Conservation (phyloP, 53 echinoderm and acorn worm species). For the Temnopleurus reevesii region DNA sequence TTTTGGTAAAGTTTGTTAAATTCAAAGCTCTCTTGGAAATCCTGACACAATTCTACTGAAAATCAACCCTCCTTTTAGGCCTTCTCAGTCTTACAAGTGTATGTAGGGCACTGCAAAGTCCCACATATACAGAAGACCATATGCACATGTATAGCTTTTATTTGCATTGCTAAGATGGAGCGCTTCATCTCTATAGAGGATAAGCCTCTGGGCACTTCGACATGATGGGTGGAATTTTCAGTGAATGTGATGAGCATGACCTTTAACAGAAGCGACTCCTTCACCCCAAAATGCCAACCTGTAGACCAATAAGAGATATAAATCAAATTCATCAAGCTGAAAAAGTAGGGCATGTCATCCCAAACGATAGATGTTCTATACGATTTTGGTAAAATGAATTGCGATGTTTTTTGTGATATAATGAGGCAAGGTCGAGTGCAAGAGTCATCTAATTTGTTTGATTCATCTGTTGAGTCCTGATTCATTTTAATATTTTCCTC, state of each 20-base stretch:
- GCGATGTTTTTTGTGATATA: too few relatives aligned
- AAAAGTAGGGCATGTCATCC: background rate
- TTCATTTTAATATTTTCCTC: too few relatives aligned
- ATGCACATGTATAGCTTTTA: background rate
- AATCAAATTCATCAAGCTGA: conserved; percentile 36
- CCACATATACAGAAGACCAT: background rate
- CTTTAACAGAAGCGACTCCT: conserved; percentile 20
- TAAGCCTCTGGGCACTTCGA: background rate
- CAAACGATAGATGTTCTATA: too few relatives aligned
- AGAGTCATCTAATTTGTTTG: too few relatives aligned
- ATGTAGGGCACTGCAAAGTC: background rate
- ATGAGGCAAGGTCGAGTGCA: too few relatives aligned
- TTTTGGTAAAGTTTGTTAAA: background rate
- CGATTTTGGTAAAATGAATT: too few relatives aligned
- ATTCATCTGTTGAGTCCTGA: too few relatives aligned
- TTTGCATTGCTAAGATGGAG: background rate
- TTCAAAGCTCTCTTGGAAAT: too few relatives aligned
- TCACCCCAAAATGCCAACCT: background rate
- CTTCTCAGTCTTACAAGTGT: background rate
- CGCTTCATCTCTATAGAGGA: background rate
- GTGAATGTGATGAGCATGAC: conserved; percentile 15
- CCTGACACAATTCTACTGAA: too few relatives aligned
- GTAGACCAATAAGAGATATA: background rate
- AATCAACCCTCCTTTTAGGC: background rate
- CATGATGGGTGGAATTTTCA: conserved; percentile 14